phyloP scores from a whole-genome alignment of 2,888 invertebrate species.

The Odontothrips loti region DNA sequence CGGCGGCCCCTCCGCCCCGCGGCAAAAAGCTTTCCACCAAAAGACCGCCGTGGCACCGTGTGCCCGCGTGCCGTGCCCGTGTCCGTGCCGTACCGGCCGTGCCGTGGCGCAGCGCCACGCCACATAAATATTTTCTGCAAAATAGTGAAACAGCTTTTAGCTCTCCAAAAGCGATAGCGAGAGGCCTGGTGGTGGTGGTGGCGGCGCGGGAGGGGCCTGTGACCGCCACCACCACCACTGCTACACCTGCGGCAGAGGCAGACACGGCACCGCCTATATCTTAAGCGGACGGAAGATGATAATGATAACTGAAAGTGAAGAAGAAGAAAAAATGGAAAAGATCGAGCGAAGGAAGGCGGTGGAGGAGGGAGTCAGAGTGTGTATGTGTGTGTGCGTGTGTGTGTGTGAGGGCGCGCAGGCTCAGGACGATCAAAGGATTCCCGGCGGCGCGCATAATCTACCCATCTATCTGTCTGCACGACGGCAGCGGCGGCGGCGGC shows the following conservation, averaged over 20 bases:
- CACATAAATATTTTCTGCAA: slow-evolving; percentile 15
- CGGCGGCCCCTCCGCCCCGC: not conserved
- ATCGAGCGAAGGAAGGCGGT: no score
- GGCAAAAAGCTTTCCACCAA: slow-evolving; percentile 5
- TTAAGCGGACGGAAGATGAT: not conserved
- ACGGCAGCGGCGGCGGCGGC: not conserved
- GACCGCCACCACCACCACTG: not conserved
- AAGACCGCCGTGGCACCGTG: not conserved
- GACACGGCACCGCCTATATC: not conserved
- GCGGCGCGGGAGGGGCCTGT: not conserved
- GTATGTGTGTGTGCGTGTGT: not conserved
- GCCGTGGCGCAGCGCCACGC: not conserved
- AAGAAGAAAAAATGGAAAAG: no score
- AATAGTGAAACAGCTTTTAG: slow-evolving; percentile 26
- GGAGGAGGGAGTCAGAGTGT: not conserved
- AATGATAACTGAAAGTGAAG: not conserved
- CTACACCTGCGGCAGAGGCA: no score
- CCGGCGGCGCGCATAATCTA: not conserved
- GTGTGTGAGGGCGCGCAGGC: not conserved
- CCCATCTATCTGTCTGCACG: not conserved
- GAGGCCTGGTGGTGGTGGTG: not conserved
- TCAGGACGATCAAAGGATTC: slow-evolving; percentile 15
- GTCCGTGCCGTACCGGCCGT: not conserved
- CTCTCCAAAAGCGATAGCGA: not conserved
- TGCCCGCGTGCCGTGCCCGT: not conserved